Evolutionary conservation across 2,888 invertebrate species (phyloP).

Genomic region (Pristionchus fissidentatus): DNA sequence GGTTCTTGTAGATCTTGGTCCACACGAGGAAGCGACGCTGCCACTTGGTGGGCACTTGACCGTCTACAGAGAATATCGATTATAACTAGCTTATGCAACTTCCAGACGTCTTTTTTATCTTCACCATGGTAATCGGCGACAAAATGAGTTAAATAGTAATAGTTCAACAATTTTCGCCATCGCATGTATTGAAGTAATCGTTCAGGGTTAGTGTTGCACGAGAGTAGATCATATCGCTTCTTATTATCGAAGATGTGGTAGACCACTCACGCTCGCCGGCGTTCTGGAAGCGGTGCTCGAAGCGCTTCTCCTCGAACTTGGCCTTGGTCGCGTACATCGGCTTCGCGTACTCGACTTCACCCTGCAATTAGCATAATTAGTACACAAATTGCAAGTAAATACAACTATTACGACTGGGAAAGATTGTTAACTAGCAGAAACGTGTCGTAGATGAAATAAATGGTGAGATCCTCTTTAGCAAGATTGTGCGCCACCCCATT

Average conservation of each 20-base stretch:
- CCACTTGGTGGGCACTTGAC: slow-evolving; percentile 62
- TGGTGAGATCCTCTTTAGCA: too few species aligned
- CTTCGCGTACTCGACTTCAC: slow-evolving; percentile 36
- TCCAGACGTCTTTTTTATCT: not conserved
- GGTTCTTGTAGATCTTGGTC: slow-evolving; percentile 63
- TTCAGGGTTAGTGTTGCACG: too few species aligned
- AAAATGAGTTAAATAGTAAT: not conserved
- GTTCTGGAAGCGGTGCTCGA: slow-evolving; percentile 56
- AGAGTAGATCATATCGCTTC: too few species aligned
- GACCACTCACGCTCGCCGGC: slow-evolving; percentile 50
- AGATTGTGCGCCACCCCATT: too few species aligned
- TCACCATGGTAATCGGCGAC: not conserved
- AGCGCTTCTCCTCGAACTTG: slow-evolving; percentile 53
- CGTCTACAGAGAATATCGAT: slow-evolving; percentile 30
- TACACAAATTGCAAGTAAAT: too few species aligned
- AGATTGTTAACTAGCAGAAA: too few species aligned
- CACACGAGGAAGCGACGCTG: slow-evolving; percentile 67
- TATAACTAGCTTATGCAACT: not conserved
- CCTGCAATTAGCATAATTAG: slow-evolving; percentile 19
- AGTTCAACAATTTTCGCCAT: too few species aligned
- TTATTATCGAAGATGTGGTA: not conserved
- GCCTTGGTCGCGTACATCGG: slow-evolving; percentile 58
- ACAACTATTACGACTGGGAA: too few species aligned
- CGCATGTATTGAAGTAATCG: too few species aligned
- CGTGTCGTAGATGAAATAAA: too few species aligned